phyloP scores from a whole-genome alignment of 2,888 invertebrate genomes.

The Vannuccia rotundouncinata region DNA sequence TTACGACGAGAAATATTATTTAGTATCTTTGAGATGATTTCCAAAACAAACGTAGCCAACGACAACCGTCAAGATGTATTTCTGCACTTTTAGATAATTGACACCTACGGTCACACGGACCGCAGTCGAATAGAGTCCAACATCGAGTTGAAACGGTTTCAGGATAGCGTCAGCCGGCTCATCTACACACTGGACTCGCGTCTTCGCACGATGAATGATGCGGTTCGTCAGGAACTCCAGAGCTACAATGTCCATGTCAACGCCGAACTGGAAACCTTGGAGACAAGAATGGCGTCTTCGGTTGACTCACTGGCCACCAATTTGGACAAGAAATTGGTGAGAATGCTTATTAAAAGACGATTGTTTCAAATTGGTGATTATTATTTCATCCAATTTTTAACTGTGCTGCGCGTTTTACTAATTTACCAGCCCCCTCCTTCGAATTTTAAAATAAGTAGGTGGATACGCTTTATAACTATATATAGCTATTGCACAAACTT shows the following conservation, averaged over 20 bases:
- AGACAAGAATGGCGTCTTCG: background rate
- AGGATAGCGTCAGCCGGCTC: background rate
- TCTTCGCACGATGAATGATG: background rate
- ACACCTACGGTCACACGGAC: background rate
- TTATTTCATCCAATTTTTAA: no score
- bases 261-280: background rate
- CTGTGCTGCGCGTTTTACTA: no score
- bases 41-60: no score
- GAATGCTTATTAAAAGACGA: no score
- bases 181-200: slow-evolving; percentile 14
- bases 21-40: no score
- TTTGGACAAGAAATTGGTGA: slow-evolving; percentile 12
- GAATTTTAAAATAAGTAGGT: no score
- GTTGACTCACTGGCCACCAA: background rate
- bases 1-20: no score
- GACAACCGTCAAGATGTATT: no score
- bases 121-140: background rate
- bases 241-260: background rate
- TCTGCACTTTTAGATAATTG: background rate
- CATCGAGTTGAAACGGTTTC: background rate
- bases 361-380: no score
- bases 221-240: background rate
- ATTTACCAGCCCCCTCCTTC: no score
- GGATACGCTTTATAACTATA: no score
- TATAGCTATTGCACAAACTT: no score